A percentile compares a stretch with the other conserved stretches of the same genome.
These are phyloP conservation scores for Cacatua alba DNA, from an alignment of 2,113 vertebrate genomes.

Conservation along the genomic window DNA sequence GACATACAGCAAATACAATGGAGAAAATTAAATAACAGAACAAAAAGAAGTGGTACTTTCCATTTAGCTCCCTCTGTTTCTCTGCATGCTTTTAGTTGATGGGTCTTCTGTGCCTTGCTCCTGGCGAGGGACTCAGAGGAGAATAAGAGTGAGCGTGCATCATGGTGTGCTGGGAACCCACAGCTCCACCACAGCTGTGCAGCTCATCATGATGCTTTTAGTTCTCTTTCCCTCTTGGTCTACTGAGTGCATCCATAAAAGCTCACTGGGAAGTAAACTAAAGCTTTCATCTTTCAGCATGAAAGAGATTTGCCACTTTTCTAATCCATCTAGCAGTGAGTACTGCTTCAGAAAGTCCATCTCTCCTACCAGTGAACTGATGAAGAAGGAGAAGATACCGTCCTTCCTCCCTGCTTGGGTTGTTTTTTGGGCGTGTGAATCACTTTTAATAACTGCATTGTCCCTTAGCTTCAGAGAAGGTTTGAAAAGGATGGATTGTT, in stretches of 20 bases:
- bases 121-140: not conserved
- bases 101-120: not conserved
- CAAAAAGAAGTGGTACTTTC: not conserved
- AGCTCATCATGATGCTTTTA: not conserved
- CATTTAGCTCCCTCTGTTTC: not conserved
- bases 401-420: not conserved
- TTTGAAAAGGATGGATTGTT: not conserved
- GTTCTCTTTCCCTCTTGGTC: not conserved
- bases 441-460: not conserved
- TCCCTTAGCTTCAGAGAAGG: not conserved
- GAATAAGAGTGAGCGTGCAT: not conserved
- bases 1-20: not conserved
- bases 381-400: not conserved
- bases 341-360: conserved; percentile 1
- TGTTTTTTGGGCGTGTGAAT: not conserved
- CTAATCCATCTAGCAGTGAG: not conserved
- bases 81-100: not conserved
- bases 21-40: not conserved
- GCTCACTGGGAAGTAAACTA: not conserved
- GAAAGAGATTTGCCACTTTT: conserved; percentile 10
- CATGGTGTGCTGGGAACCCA: not conserved
- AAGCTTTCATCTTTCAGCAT: conserved; percentile 35
- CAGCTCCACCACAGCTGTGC: not conserved
- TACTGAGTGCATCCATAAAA: not conserved
- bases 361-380: not conserved